Base-by-base conservation (phyloP, 2,113 vertebrate species). In the Dissostichus mawsoni region DNA sequence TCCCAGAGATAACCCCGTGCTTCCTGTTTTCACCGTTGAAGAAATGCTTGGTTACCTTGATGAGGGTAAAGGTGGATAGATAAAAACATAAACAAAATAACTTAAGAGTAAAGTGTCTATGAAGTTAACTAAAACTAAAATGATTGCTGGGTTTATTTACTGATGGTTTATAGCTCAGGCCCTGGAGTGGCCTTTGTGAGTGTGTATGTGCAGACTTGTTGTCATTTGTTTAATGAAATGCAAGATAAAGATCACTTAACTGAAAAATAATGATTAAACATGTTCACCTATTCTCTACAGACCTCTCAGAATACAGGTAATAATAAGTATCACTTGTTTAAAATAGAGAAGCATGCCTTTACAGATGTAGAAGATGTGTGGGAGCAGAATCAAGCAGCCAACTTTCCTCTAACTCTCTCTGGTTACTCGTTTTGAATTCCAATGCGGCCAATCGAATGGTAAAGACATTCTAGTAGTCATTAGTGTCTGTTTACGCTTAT, bases 1-100 rank as follows among this genome's bases (percentile, higher is more conserved):
- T 90, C 76, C 17, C 44, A 61, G 53, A 82, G 72, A 90, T 81
- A 78, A 89, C 86, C 44, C 50, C 47, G 57, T 78, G 74, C 29
- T 81, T 23, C 51, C 16, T 18, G n/a, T 29, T 41, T 66, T 71
- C 8, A 36, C 66, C 33, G 11, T 71, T 62, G 47, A 78, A 80
- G 50, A 78, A 64, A 36, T 69, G 55, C 12, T 78, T 58, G 4
- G 50, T 70, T 50, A 78, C 47, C 48, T 53, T 59, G 57, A 55
- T 65, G 78, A 41, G 36, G 36, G 36, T 41, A 8, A 41, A 41
- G 36, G 36, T 41, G 62, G 58, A 29, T 29, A 65, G 9, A 74
- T 14, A 51, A 50, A 82, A 36, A 62, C 6, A 41, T 41, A 41
- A 64, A 11, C 11, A 33, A 18, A 23, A 41, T 25, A 50, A 63